phyloP scores from a whole-genome alignment of 2,797 vertebrate species.

The Clarias fuscus region DNA sequence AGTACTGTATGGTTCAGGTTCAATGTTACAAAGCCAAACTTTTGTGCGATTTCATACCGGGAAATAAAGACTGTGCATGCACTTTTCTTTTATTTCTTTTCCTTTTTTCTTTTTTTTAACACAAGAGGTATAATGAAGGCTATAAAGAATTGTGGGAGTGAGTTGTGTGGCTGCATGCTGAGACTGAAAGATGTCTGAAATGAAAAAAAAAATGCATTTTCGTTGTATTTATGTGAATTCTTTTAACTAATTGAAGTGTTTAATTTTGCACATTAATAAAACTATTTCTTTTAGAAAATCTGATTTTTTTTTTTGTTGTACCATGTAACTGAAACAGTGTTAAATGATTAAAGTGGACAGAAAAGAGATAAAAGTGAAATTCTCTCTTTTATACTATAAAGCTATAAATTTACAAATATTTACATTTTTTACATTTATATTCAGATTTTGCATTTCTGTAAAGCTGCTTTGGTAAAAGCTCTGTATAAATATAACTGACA shows the following conservation, averaged over 20 bases:
- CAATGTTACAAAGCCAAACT: constrained; percentile 41
- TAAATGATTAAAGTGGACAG: neutral
- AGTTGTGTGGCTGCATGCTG: neutral
- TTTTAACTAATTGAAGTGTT: constrained; percentile 48
- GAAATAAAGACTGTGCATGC: constrained; percentile 64
- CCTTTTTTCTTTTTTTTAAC: neutral
- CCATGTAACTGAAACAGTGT: neutral
- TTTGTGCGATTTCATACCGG: constrained; percentile 45
- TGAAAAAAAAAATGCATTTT: constrained; percentile 12
- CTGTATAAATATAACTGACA: no score
- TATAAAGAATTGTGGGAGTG: neutral
- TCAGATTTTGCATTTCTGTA: no score
- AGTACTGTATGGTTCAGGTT: constrained; percentile 38
- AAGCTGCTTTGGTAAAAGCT: no score
- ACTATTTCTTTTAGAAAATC: constrained; percentile 49
- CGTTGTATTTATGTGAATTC: constrained; percentile 51
- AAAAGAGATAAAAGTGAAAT: neutral
- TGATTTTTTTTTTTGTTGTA: constrained; percentile 1
- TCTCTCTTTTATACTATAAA: neutral
- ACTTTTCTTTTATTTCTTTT: constrained; percentile 13
- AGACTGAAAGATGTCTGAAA: constrained; percentile 9
- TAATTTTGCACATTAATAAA: constrained; percentile 63
- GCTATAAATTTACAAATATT: no score
- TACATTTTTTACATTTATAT: no score
- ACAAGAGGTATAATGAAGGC: neutral